These are phyloP conservation scores for Clinocottus analis DNA, from an alignment of 2,113 vertebrate species.

Conservation along the genomic window DNA sequence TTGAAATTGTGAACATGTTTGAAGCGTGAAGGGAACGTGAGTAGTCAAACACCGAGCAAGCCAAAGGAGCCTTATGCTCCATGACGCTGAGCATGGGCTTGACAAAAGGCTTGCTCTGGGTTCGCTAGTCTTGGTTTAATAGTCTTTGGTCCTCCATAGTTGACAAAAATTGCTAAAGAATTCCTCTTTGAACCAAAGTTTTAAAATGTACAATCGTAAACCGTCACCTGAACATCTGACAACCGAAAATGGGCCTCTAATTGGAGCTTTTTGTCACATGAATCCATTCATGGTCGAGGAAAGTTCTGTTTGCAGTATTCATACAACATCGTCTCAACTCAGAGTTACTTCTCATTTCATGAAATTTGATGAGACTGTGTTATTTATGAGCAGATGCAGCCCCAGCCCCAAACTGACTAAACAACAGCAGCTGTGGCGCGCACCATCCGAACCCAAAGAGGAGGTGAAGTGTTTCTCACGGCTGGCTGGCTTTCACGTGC, in stretches of 20 bases:
- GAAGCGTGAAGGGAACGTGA: not conserved
- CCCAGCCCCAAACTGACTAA: constrained; percentile 17
- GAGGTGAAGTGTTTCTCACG: constrained; percentile 42
- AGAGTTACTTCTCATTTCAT: constrained; percentile 51
- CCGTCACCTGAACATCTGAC: not conserved
- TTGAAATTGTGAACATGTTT: not conserved
- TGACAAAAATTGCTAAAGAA: not conserved
- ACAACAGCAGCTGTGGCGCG: constrained; percentile 52
- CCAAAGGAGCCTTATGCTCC: not conserved
- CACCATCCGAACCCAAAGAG: constrained; percentile 23
- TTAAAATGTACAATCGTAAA: not conserved
- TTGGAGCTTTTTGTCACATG: constrained; percentile 24
- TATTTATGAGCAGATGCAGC: constrained; percentile 69
- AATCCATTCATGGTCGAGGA: constrained; percentile 22
- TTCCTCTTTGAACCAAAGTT: constrained; percentile 4
- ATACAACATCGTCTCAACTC: constrained; percentile 33
- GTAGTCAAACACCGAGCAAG: too few relatives aligned
- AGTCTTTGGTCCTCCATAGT: not conserved
- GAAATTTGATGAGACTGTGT: constrained; percentile 56
- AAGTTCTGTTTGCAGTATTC: constrained; percentile 42
- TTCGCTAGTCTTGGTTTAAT: not conserved
- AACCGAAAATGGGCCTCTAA: constrained; percentile 2
- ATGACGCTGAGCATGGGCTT: not conserved
- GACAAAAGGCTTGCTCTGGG: not conserved
- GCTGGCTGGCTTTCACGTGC: not conserved